Base-by-base conservation (phyloP, 2,797 vertebrate species). In the Sebastes kiyomatsui region DNA sequence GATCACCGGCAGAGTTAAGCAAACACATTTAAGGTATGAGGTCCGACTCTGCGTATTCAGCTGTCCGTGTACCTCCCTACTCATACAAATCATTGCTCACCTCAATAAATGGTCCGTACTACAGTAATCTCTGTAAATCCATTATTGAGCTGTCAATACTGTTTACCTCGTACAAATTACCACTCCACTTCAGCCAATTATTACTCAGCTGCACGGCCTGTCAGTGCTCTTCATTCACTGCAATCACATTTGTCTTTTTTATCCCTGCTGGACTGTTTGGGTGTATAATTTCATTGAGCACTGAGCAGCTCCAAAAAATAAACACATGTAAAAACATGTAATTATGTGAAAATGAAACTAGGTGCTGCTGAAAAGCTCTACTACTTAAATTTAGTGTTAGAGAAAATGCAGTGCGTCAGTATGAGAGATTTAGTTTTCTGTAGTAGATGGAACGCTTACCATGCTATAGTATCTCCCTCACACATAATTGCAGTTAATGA, bases 81-180 rank as follows among this genome's bases (percentile, higher is more conserved):
- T 38, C 25, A 67, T 16, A 28, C 13, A 32, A 49, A 27, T 60
- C 28, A 16, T 30, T 18, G 11, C 71, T 80, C 54, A 27, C 67
- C 27, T 80, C 78, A 79, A n/a, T 78, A 80, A 84, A 70, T 28
- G 56, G 49, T 54, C 62, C 61, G 22, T 35, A 16, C 69, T 75
- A 8, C 32, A 55, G 60, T 77, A 67, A 82, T 86, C 81, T 81
- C 71, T 74, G 22, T 56, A 58, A 78, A 85, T 79, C 75, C 56
- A 75, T 80, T 67, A 80, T 67, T 76, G 77, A 80, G 69, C 71
- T 42, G 72, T 80, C 73, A 25, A 83, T 83, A 72, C 61, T 60
- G 66, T 81, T 85, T 66, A 77, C 84, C 58, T 76, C 28, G 0
- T 66, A 28, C 49, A 67, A 77, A 88, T 81, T n/a, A 62, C 55